Base-by-base conservation (phyloP, 92 coral and sea anemone species). In the Palythoa heliodiscus region DNA sequence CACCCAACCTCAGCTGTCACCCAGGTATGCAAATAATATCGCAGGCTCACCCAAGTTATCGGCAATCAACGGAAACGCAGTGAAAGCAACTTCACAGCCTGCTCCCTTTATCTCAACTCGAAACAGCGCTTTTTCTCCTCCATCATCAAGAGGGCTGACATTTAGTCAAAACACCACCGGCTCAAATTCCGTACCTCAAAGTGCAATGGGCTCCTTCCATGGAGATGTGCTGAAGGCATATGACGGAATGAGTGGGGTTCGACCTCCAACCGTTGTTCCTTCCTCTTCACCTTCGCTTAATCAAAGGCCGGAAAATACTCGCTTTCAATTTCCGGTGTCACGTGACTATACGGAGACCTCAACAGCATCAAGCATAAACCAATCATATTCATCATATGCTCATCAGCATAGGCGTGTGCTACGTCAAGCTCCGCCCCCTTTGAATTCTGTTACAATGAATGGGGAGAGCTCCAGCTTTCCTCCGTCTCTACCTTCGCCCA, bases 381-480 rank as follows among this genome's bases (percentile, higher is more conserved):
- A 80, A 22, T 80, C 84, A 20, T 80, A 80, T 52, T n/a, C 63
- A 20, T 6, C 43, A 20, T 73, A 80, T 11, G 16, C 84, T 11
- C 75, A 80, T 48, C 84, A 80, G 73, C 47, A 73, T 13, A 80
- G 84, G 25, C 84, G 84, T 11, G 66, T 80, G 61, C 73, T 73
- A 47, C 73, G 66, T 35, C 84, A 80, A 80, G 84, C 84, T 15
- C 84, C 75, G 11, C 84, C 84, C 73, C 84, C 84, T 48, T 80
- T 80, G 17, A 80, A 66, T 40, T 80, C 84, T 43, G 84, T 66
- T 24, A 17, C 75, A 80, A 48, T 47, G 75, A 80, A 80, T 66
- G 61, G 84, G 6, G 57, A 78, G 25, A 47, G 22, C 38, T 60
- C 71, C 37, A 7, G 71, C 7, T 23, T 40, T 35, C 61, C 83